These are phyloP conservation scores for Pocillopora verrucosa DNA, from an alignment of 64 coral and sea anemone genomes.

Conservation along the genomic window DNA sequence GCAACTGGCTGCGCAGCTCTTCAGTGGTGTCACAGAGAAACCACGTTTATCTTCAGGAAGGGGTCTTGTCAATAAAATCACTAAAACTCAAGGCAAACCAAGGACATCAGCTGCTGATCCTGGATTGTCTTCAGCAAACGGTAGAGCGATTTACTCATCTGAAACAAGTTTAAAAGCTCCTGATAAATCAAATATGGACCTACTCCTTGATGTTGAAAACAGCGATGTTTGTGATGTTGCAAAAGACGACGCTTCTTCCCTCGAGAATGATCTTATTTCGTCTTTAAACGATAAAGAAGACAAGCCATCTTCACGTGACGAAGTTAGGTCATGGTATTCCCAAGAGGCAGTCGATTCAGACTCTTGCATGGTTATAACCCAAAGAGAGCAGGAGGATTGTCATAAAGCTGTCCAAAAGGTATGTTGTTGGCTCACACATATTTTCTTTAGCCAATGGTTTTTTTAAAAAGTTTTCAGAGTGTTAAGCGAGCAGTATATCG, in stretches of 20 bases:
- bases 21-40: slow-evolving; percentile 46
- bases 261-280: neutral
- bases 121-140: neutral
- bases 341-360: neutral
- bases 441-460: neutral
- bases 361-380: neutral
- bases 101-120: neutral
- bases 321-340: neutral
- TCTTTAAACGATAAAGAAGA: neutral
- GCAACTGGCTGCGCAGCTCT: slow-evolving; percentile 39
- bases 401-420: neutral
- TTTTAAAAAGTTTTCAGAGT: neutral
- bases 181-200: neutral
- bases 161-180: neutral
- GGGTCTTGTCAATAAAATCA: neutral
- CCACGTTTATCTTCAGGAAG: neutral
- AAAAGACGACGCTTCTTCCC: neutral
- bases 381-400: neutral
- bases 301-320: neutral
- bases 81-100: slow-evolving; percentile 7
- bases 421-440: neutral
- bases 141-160: neutral
- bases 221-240: neutral
- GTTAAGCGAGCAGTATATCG: too few relatives aligned
- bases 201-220: neutral